Evolutionary conservation across 1,140 invertebrate species (phyloP), one percentile per base, ranked within the genome.

Genomic region (Platyscapa corneri): DNA sequence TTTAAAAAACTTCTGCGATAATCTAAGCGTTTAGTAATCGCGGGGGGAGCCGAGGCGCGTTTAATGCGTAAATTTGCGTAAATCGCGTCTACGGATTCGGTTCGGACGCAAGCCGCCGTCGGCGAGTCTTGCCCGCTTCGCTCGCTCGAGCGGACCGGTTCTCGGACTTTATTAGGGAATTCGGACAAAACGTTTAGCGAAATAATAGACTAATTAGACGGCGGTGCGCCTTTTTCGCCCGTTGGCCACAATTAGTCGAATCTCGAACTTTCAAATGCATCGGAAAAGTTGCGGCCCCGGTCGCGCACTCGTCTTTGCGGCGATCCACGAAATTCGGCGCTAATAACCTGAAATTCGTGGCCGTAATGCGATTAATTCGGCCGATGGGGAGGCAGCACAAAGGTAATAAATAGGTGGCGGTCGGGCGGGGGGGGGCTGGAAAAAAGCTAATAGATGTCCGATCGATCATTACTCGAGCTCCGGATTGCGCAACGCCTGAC

Each of bases 61-160:
- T 53, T 37, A 34, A 60, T 64, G 76, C 76, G 49, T 64, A 37
- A 78, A 78, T 78, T 78, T 60, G 46, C 30, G 23, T 64, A 60
- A 60, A 12, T 34, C 37, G 32, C 53, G 37, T n/a, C 37, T 39
- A 42, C 14, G 39, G 42, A 42, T 74, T n/a, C 3, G 70, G 3
- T n/a, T n/a, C 6, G 23, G 37, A n/a, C 27, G 23, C 20, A 42
- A 18, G 39, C n/a, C n/a, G n/a, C n/a, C n/a, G n/a, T n/a, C n/a
- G n/a, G n/a, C n/a, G n/a, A n/a, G n/a, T n/a, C n/a, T n/a, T n/a
- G n/a, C n/a, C n/a, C n/a, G n/a, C 32, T 67, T 34, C 32, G 32
- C 0, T 12, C 6, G 32, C 30, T 34, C 32, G 32, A 74, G 6
- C 20, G 37, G 37, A 74, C 34, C 6, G 1, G 72, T 75, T 75